A percentile compares a stretch with the other conserved stretches of the same genome.
phyloP scores from a whole-genome alignment of 30 jellyfish, hydroid and myxozoan genomes.

The Chrysaora quinquecirrha region DNA sequence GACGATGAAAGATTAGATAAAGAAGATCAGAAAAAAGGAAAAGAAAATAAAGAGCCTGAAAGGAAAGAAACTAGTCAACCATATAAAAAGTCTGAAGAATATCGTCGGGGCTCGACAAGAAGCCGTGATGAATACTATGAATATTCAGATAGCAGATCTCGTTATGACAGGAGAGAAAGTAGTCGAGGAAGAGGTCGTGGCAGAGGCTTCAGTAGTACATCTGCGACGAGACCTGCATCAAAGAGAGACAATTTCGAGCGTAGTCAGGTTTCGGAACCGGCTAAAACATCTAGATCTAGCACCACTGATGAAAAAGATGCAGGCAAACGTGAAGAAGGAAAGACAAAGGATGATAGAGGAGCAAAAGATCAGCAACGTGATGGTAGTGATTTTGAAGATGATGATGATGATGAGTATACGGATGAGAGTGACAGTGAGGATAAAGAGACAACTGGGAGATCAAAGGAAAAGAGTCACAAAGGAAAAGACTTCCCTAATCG shows the following conservation, averaged over 20 bases:
- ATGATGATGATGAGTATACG: background rate
- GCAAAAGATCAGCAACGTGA: constrained; percentile 10
- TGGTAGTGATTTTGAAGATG: constrained; percentile 20
- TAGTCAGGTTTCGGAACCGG: constrained; percentile 9
- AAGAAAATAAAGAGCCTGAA: constrained; percentile 42
- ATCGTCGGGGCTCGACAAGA: constrained; percentile 22
- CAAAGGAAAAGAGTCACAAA: constrained; percentile 1
- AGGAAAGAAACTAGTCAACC: constrained; percentile 5
- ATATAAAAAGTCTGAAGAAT: constrained; percentile 11
- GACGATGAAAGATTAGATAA: constrained; percentile 8
- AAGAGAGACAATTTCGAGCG: constrained; percentile 6
- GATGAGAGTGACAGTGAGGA: constrained; percentile 23
- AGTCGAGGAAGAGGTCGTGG: constrained; percentile 31
- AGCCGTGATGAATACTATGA: constrained; percentile 15
- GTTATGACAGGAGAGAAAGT: constrained; percentile 23
- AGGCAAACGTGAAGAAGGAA: constrained; percentile 14
- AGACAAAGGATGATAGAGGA: background rate
- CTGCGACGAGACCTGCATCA: background rate
- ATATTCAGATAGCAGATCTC: constrained; percentile 19
- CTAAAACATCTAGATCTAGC: constrained; percentile 1
- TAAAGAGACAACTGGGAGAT: background rate
- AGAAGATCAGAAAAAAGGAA: background rate
- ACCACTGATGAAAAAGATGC: background rate
- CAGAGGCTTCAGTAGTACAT: background rate
- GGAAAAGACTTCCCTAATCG: background rate